A percentile compares a stretch with the other conserved stretches of the same genome.
These are phyloP conservation scores for Melanostigma gelatinosum DNA, from an alignment of 2,113 vertebrate species.

Conservation along the genomic window DNA sequence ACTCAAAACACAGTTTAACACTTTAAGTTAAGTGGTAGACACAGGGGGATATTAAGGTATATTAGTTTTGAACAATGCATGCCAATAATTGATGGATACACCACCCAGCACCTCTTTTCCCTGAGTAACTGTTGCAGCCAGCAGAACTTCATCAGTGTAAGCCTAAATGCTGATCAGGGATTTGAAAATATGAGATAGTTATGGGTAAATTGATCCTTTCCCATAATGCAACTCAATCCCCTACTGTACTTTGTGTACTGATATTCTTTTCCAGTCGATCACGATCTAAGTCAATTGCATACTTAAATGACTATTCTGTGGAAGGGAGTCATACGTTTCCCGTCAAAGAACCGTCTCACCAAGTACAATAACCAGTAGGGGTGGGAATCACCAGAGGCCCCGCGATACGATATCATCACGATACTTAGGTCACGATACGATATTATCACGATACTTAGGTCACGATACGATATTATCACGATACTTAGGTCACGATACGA, in stretches of 20 bases:
- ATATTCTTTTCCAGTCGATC: background rate
- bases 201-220: background rate
- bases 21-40: background rate
- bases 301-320: background rate
- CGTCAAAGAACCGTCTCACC: background rate
- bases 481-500: no score
- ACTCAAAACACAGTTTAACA: background rate
- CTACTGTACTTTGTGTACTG: background rate
- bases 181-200: background rate
- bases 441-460: no score
- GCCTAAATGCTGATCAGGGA: background rate
- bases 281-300: background rate
- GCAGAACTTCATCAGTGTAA: background rate
- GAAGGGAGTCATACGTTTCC: background rate
- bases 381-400: no score
- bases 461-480: no score
- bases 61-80: constrained; percentile 2
- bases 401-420: no score
- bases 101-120: background rate
- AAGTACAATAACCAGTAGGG: no score
- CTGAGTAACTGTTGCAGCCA: constrained; percentile 5
- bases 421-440: no score
- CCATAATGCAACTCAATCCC: background rate
- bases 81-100: background rate
- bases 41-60: background rate